Percentiles rank a stretch among this genome's conserved stretches.
Evolutionary conservation across 2,113 vertebrate species (phyloP).

Genomic region (Nannobrachium achirus): DNA sequence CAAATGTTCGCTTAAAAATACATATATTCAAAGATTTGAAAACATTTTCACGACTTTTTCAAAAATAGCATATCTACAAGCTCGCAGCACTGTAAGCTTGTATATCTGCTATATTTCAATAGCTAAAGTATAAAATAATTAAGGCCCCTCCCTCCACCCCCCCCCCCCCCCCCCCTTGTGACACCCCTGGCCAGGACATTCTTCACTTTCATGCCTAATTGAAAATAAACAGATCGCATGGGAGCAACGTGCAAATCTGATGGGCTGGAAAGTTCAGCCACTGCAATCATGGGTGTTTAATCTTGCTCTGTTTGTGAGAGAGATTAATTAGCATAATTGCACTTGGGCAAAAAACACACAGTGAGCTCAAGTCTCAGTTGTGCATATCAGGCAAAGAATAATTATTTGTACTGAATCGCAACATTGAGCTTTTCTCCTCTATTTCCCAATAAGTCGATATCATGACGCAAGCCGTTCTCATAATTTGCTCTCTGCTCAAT

Average conservation of each 20-base stretch:
- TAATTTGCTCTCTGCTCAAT: neutral
- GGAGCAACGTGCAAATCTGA: constrained; percentile 69
- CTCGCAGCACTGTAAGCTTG: too few relatives aligned
- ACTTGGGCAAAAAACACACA: constrained; percentile 54
- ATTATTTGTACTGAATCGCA: constrained; percentile 53
- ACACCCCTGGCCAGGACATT: constrained; percentile 61
- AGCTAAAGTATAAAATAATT: too few relatives aligned
- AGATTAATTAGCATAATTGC: constrained; percentile 79
- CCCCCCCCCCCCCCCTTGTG: too few relatives aligned
- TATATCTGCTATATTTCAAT: too few relatives aligned
- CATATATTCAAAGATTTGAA: too few relatives aligned
- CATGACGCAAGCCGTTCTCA: neutral
- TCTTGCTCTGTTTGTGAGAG: constrained; percentile 64
- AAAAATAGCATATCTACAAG: too few relatives aligned
- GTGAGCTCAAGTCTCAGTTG: constrained; percentile 43
- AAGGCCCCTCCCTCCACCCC: too few relatives aligned
- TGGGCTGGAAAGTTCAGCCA: constrained; percentile 71
- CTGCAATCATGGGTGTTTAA: constrained; percentile 68
- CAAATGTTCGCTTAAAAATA: too few relatives aligned
- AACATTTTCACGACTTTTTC: too few relatives aligned
- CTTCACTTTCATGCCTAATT: constrained; percentile 69
- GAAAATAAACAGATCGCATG: constrained; percentile 77
- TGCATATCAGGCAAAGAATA: constrained; percentile 58
- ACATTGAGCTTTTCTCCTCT: constrained; percentile 15
- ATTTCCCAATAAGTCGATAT: constrained; percentile 1